phyloP scores from a whole-genome alignment of 1,140 invertebrate genomes.

The Cotesia vestalis region DNA sequence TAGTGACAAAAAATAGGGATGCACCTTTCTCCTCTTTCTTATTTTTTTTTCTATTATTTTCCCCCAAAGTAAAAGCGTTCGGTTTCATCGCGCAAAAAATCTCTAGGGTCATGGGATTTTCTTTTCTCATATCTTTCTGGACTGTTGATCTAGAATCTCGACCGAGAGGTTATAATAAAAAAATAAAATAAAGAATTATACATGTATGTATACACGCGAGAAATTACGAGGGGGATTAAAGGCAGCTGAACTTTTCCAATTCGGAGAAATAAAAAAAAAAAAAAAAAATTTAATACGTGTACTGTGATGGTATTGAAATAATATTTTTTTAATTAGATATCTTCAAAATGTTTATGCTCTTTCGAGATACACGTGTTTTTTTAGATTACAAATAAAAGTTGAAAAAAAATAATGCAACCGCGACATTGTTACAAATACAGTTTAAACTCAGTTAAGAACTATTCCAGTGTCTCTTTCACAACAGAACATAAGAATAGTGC shows the following conservation, averaged over 20 bases:
- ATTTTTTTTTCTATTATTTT: no score
- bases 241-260: background rate
- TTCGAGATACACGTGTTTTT: background rate
- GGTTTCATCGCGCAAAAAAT: no score
- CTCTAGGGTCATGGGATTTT: background rate
- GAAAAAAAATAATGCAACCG: no score
- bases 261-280: background rate
- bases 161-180: background rate
- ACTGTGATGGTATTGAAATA: background rate
- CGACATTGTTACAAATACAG: background rate
- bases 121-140: background rate
- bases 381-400: no score
- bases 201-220: background rate
- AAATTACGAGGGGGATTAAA: background rate
- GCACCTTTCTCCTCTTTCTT: background rate
- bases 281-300: background rate
- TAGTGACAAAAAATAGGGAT: slow-evolving; percentile 3
- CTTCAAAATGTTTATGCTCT: background rate
- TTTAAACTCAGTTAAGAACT: slow-evolving; percentile 2
- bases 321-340: background rate
- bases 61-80: no score
- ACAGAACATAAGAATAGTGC: background rate
- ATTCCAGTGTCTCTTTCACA: background rate
- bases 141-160: background rate
- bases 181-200: background rate